These are phyloP conservation scores for Andrena trimmerana DNA, from an alignment of 2,888 invertebrate genomes.

Conservation along the genomic window DNA sequence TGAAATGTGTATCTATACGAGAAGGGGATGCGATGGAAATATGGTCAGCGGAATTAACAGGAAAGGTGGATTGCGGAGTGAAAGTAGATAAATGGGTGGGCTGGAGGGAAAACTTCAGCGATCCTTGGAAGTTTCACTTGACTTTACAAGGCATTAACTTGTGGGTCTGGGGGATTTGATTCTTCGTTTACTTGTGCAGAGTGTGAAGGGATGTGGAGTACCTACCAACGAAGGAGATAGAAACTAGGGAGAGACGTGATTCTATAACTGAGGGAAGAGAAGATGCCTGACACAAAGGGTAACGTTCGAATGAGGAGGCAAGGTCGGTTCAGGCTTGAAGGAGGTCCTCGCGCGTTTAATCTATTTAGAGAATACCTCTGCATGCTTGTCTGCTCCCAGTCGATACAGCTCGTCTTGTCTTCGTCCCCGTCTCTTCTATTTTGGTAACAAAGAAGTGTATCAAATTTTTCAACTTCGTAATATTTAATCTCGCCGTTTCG, in stretches of 20 bases:
- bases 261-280: slow-evolving; percentile 17
- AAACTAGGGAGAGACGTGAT: background rate
- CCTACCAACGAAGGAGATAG: background rate
- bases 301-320: slow-evolving; percentile 38
- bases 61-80: background rate
- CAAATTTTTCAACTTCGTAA: background rate
- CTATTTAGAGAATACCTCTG: slow-evolving; percentile 64
- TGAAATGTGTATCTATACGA: background rate
- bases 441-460: slow-evolving; percentile 1
- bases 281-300: slow-evolving; percentile 23
- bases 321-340: slow-evolving; percentile 63
- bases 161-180: no score
- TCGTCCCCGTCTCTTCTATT: slow-evolving; percentile 19
- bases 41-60: background rate
- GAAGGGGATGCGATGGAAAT: background rate
- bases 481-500: background rate
- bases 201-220: no score
- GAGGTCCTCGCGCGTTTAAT: slow-evolving; percentile 62
- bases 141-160: no score
- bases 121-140: no score
- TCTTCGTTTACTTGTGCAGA: no score
- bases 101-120: no score
- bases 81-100: no score
- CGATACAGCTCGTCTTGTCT: slow-evolving; percentile 32
- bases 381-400: slow-evolving; percentile 21